These are phyloP conservation scores for Bubalus kerabau DNA, from an alignment of 2,113 vertebrate genomes.

Conservation along the genomic window DNA sequence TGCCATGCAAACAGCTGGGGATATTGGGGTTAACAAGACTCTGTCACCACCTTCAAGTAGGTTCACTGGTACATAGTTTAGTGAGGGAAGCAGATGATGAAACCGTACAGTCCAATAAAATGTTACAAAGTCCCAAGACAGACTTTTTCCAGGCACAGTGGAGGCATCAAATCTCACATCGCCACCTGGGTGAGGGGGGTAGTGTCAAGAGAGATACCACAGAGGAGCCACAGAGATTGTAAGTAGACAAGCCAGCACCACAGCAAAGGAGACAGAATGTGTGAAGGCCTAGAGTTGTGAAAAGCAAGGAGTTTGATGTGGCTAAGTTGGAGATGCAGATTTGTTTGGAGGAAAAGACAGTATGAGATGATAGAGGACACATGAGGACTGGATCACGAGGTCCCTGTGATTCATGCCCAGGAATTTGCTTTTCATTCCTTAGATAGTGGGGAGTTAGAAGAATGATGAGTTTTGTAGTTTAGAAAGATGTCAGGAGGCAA, in stretches of 20 bases:
- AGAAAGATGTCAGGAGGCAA: background rate
- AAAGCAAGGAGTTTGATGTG: background rate
- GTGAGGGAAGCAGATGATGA: background rate
- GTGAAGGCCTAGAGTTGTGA: background rate
- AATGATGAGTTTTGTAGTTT: background rate
- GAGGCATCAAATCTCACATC: background rate
- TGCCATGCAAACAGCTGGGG: background rate
- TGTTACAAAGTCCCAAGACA: background rate
- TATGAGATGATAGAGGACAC: background rate
- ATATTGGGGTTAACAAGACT: background rate
- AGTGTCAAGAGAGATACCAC: background rate
- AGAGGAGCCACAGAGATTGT: background rate
- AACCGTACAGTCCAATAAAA: background rate
- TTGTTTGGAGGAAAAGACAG: background rate
- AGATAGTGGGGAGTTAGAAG: background rate
- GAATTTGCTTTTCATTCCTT: conserved; percentile 17
- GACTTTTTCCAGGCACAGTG: background rate
- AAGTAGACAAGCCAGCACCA: background rate
- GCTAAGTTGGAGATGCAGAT: background rate
- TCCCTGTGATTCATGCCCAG: background rate
- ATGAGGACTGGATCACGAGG: background rate
- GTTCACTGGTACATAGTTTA: background rate
- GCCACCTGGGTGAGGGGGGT: background rate
- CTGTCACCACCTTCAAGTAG: background rate
- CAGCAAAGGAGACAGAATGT: background rate